Evolutionary conservation across 1,140 invertebrate genomes (phyloP).

Genomic region (Leptopilina clavipes): DNA sequence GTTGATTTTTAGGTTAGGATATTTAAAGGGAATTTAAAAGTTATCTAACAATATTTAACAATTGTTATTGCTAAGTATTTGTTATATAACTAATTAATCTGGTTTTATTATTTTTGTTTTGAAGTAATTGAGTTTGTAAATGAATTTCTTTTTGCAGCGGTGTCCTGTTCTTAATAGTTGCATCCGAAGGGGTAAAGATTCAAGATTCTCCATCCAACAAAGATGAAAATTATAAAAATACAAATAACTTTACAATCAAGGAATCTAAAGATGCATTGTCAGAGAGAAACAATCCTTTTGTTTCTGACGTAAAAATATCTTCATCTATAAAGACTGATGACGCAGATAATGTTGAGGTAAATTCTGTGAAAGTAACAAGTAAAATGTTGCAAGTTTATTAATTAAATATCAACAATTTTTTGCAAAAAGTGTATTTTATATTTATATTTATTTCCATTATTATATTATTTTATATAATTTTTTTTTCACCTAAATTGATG

Average conservation of each 20-base stretch:
- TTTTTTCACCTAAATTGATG: conserved; percentile 20
- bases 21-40: neutral
- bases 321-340: conserved; percentile 26
- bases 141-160: conserved; percentile 59
- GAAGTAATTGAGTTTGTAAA: neutral
- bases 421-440: no score
- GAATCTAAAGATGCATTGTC: conserved; percentile 27
- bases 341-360: conserved; percentile 32
- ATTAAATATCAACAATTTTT: no score
- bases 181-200: conserved; percentile 58
- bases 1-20: conserved; percentile 4
- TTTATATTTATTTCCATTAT: no score
- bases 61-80: neutral
- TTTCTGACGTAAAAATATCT: conserved; percentile 11
- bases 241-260: conserved; percentile 51
- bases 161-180: conserved; percentile 66
- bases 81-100: neutral
- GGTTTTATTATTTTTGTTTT: neutral
- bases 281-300: conserved; percentile 16
- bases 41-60: neutral
- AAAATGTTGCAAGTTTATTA: no score
- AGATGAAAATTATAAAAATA: conserved; percentile 42
- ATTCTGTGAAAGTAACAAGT: neutral
- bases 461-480: conserved; percentile 10
- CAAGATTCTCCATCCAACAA: conserved; percentile 39